Base-by-base conservation (phyloP, 1,140 invertebrate species). In the Asbolus verrucosus region DNA sequence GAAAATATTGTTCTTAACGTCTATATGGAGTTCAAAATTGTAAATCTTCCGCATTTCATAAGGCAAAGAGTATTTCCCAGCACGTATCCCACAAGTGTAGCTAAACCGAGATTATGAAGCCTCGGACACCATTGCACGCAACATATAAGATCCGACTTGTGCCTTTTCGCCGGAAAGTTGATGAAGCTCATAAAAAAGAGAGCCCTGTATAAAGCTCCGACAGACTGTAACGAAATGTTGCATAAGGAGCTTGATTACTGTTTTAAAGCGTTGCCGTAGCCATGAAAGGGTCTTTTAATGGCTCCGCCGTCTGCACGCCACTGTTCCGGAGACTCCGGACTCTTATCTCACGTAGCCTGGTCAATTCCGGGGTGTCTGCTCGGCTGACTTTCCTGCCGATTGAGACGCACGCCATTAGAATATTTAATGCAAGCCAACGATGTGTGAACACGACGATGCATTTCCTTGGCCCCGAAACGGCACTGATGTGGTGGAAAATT, bases 401-500 rank as follows among this genome's bases (percentile, higher is more conserved):
- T 76, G 72, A 67, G 60, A 73, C 66, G 73, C 65, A 76, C 75
- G 63, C 75, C 62, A 76, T 76, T 76, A 75, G 75, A 76, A 76
- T 76, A 76, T 61, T 59, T 76, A 76, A 76, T 76, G 75, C 62
- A 21, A 68, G 63, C 63, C 73, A 76, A 73, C 75, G 75, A 73
- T 75, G 75, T 76, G 75, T 70, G 71, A 76, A 73, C 67, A 73
- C 63, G 39, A 27, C 68, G 6, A 11, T 36, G 33, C 33, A 36
- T 36, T 67, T 39, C 59, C 24, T 66, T 65, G 9, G 21, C 46
- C 46, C 5, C 4, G 27, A 30, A 30, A n/a, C n/a, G 4, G 27
- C 27, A 4, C 27, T 36, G 33, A 36, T 36, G 33, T 36, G 6
- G 6, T 11, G 39, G 11, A 31, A 63, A 62, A 65, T 66, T 65